Evolutionary conservation across 2,113 vertebrate genomes (phyloP), one percentile per base, ranked within the genome.

Genomic region (Ochotona princeps): DNA sequence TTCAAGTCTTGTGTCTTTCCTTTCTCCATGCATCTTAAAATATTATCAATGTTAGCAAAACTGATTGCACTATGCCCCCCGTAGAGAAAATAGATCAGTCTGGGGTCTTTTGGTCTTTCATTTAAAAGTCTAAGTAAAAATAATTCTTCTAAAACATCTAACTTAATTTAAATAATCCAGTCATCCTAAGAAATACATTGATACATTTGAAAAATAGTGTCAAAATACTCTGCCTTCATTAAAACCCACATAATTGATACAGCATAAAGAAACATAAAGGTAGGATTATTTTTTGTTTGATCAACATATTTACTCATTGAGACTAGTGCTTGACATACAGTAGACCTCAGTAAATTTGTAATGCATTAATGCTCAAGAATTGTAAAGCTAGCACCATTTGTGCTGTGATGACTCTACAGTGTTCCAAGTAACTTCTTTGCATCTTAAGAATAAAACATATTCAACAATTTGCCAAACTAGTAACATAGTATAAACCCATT

Each of bases 131-230:
- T 89, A 26, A 63, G 14, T 25, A 20, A 86, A 93, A 35, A 66
- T 30, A 12, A 35, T 2, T 57, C 32, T 51, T n/a, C 49, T 5
- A 0, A 9, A 80, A 35, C 0, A 14, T 60, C 32, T 26, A 30
- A 10, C 26, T 61, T 38, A 23, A 63, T 13, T 28, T 80, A 92
- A 93, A 86, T 89, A 49, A 63, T 32, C 51, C 79, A 92, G 86
- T 86, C 14, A 72, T 74, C 51, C 30, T 92, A 35, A 93, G 18
- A 93, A 85, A 72, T 60, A 15, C 86, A 95, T 26, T 94, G 17
- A 72, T 73, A 93, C 81, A n/a, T 10, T 69, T 95, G 17, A 80
- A 80, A 88, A 57, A 11, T 49, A 82, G 4, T 91, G 28, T 81
- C 60, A 83, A 30, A 92, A 80, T 90, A 57, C 92, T 67, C 44